Conservation (phyloP, 1,140 invertebrate species). For the Riptortus pedestris region DNA sequence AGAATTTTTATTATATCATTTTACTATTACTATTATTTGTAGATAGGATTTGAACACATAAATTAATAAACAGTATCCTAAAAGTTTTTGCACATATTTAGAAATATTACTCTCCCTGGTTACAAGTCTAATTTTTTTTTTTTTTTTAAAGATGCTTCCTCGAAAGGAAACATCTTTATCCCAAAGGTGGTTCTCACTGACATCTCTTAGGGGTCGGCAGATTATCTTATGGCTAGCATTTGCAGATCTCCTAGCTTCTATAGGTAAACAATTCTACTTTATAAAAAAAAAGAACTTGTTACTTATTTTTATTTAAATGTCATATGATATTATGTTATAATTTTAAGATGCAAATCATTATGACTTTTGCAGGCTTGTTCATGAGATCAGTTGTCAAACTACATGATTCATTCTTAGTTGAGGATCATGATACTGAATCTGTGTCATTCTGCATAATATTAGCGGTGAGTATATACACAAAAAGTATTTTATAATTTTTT, state of each 20-base stretch:
- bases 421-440: slow-evolving; percentile 43
- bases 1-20: no score
- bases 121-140: no score
- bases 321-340: no score
- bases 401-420: slow-evolving; percentile 52
- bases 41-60: no score
- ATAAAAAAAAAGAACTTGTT: neutral
- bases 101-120: no score
- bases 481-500: no score
- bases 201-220: slow-evolving; percentile 48
- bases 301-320: slow-evolving; percentile 15
- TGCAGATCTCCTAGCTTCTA: slow-evolving; percentile 61
- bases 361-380: slow-evolving; percentile 53
- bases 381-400: slow-evolving; percentile 59
- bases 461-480: slow-evolving; percentile 53
- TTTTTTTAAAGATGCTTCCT: slow-evolving; percentile 41
- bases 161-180: slow-evolving; percentile 36
- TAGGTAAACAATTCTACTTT: slow-evolving; percentile 42
- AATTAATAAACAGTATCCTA: no score
- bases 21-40: no score
- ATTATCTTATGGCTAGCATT: slow-evolving; percentile 68
- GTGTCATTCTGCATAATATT: slow-evolving; percentile 60
- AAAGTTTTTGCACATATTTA: no score
- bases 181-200: slow-evolving; percentile 44
- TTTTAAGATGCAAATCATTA: no score